phyloP scores from a whole-genome alignment of 2,113 vertebrate genomes.

The Archilochus colubris region DNA sequence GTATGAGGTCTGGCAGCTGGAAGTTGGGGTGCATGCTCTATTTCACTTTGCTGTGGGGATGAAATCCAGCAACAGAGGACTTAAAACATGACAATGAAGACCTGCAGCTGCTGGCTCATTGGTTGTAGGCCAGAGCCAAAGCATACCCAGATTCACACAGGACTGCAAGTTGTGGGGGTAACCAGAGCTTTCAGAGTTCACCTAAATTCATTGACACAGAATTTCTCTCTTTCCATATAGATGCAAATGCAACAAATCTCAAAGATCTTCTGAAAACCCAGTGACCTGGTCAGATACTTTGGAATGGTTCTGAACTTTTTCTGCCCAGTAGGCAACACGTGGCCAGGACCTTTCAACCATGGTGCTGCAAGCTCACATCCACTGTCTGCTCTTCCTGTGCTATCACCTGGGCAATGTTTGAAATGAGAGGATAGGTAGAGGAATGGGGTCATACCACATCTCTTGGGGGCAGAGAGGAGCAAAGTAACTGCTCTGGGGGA shows the following conservation, averaged over 20 bases:
- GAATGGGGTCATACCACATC: background rate
- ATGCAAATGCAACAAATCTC: background rate
- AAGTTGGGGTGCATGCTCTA: background rate
- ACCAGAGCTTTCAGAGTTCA: background rate
- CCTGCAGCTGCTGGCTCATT: slow-evolving; percentile 15
- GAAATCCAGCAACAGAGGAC: background rate
- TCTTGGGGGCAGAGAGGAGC: background rate
- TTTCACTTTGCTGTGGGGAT: background rate
- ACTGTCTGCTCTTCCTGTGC: background rate
- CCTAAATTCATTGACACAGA: background rate
- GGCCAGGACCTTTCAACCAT: background rate
- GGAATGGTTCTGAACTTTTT: background rate
- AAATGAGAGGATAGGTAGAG: rapidly evolving
- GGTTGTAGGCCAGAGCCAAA: slow-evolving; percentile 22
- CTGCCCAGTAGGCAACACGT: rapidly evolving
- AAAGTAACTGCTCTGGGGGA: background rate
- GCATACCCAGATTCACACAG: background rate
- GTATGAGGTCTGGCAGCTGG: background rate
- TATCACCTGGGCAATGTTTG: background rate
- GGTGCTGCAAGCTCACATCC: background rate
- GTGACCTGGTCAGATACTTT: background rate
- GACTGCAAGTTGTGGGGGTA: background rate
- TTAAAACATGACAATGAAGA: background rate
- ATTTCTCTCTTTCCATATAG: background rate
- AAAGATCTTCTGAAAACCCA: background rate